Base-by-base conservation (phyloP, 2,113 vertebrate genomes). In the Sinocyclocheilus rhinocerous region DNA sequence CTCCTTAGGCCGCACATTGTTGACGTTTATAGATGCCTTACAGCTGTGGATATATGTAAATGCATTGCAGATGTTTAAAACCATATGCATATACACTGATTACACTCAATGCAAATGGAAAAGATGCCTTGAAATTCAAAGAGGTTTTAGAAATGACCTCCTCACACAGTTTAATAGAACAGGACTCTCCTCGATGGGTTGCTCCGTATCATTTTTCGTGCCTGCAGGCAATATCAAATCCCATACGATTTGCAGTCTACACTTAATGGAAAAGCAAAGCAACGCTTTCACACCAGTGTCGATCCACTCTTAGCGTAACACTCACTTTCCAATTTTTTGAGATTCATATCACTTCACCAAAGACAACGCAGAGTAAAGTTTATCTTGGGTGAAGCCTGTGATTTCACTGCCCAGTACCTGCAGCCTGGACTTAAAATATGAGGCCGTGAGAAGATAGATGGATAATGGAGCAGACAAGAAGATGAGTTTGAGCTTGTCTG, bases 361-460 rank as follows among this genome's bases (percentile, higher is more conserved):
- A 48, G 57, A 52, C 45, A 50, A 75, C 57, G 57, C 78, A 87
- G 67, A 83, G 36, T 63, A 86, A 90, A 75, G 87, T 85, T 83
- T 85, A 33, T 73, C 73, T 88, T 78, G 84, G 89, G 75, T 22
- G 26, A 69, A 7, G 59, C 42, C n/a, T 36, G 20, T 76, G 50
- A 50, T 52, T 67, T 76, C n/a, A 57, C 80, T 59, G 81, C 81
- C 61, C 81, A 55, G 76, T 63, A 78, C 50, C 55, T 63, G 33
- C 79, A 80, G 45, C 16, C 52, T 83, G 83, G 42, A 72, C 52
- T 78, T 80, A 55, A 80, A 88, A 24, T 69, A 2, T 72, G 36
- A 83, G 45, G 48, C 12, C 2, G 72, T 16, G 48, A 73, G 36
- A 39, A 57, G 65, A 63, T 79, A 22, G 42, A 81, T 78, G 52